Conservation (phyloP, 2,797 vertebrate genomes). For the Xyrichtys novacula region DNA sequence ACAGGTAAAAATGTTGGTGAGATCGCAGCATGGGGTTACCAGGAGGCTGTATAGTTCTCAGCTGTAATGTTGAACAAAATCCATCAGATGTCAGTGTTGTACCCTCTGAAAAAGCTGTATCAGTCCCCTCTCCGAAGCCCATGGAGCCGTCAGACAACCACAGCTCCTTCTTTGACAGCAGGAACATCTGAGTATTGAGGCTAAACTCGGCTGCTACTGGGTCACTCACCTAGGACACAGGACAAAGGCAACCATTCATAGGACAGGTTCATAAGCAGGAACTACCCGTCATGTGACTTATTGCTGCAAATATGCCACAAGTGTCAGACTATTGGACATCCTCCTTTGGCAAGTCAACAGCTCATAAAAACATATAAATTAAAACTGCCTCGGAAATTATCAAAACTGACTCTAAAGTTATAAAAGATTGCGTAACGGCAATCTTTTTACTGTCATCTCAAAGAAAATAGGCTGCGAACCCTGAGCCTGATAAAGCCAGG, state of each 20-base stretch:
- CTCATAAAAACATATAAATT: no score
- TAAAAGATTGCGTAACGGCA: no score
- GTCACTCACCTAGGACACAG: constrained; percentile 85
- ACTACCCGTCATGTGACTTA: no score
- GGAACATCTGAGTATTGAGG: constrained; percentile 90
- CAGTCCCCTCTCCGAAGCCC: constrained; percentile 89
- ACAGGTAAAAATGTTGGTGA: background rate
- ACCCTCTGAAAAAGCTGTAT: constrained; percentile 89
- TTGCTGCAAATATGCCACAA: no score
- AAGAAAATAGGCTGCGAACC: background rate
- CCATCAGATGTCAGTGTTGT: constrained; percentile 60
- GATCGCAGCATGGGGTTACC: background rate
- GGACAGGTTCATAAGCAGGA: background rate
- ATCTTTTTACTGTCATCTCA: background rate
- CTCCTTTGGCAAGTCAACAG: no score
- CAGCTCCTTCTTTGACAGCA: constrained; percentile 88
- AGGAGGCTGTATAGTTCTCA: background rate
- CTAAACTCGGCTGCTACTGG: constrained; percentile 90
- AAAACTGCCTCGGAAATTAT: no score
- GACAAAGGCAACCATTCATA: constrained; percentile 5
- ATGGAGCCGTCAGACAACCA: constrained; percentile 90
- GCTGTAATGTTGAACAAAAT: constrained; percentile 23
- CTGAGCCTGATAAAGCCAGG: background rate
- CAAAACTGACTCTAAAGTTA: no score
- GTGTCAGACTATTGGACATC: no score